Evolutionary conservation across 2,888 invertebrate genomes (phyloP).

Genomic region (Orchesella flavescens): DNA sequence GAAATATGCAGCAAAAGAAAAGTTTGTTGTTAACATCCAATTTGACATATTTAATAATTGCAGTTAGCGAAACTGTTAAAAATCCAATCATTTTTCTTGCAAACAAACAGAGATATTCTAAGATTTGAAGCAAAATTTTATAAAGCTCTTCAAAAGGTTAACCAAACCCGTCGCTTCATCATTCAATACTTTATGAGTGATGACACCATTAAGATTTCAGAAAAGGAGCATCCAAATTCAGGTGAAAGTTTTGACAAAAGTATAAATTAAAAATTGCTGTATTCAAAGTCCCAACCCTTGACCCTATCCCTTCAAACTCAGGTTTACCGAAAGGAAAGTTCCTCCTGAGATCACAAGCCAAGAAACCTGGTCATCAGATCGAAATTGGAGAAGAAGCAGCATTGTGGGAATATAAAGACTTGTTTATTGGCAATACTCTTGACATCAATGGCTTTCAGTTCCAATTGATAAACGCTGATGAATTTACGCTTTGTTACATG

Average conservation of each 20-base stretch:
- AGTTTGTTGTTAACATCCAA: neutral
- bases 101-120: conserved; percentile 83
- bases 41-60: too few species aligned
- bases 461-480: conserved; percentile 86
- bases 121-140: conserved; percentile 86
- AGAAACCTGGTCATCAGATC: conserved; percentile 83
- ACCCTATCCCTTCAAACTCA: neutral
- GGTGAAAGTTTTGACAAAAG: too few species aligned
- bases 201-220: conserved; percentile 88
- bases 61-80: neutral
- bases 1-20: conserved; percentile 79
- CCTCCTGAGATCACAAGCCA: conserved; percentile 78
- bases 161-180: conserved; percentile 81
- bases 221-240: conserved; percentile 83
- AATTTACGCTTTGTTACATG: conserved; percentile 90
- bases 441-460: conserved; percentile 87
- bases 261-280: too few species aligned
- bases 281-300: too few species aligned
- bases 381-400: conserved; percentile 83
- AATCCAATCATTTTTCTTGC: too few species aligned
- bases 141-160: conserved; percentile 76
- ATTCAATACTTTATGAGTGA: conserved; percentile 87
- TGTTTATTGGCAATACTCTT: conserved; percentile 88
- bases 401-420: conserved; percentile 85
- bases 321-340: conserved; percentile 76